phyloP scores from a whole-genome alignment of 2,113 vertebrate genomes.

The Gnathonemus longibarbis region DNA sequence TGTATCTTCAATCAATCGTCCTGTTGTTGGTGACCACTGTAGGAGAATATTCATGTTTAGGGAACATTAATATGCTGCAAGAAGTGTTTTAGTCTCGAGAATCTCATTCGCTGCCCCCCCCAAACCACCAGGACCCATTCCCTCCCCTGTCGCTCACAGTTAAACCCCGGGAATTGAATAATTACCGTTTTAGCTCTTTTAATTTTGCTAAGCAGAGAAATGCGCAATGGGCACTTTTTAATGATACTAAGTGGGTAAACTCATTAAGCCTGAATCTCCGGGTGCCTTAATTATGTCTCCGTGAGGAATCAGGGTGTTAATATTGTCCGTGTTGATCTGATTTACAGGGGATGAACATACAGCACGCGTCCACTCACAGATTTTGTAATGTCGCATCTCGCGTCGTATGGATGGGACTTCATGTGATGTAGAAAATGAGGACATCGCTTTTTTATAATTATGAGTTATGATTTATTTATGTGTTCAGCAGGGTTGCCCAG shows the following conservation, averaged over 20 bases:
- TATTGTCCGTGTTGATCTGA: constrained; percentile 7
- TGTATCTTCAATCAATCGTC: not conserved
- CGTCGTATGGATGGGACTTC: not conserved
- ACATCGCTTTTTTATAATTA: not conserved
- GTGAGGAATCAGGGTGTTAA: constrained; percentile 9
- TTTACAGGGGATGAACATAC: not conserved
- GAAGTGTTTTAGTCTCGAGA: not conserved
- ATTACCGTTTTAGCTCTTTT: constrained; percentile 17
- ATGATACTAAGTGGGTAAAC: constrained; percentile 28
- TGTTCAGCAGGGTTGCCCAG: not conserved
- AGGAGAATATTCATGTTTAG: not conserved
- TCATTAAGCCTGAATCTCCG: not conserved
- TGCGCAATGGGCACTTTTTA: constrained; percentile 37
- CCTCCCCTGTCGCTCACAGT: not conserved
- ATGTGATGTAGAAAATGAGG: not conserved
- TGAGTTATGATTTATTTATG: not conserved
- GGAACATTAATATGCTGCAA: not conserved
- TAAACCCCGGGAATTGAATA: not conserved
- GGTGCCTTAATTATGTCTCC: constrained; percentile 10
- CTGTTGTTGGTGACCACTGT: not conserved
- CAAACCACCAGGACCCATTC: not conserved
- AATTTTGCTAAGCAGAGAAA: constrained; percentile 22
- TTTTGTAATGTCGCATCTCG: not conserved
- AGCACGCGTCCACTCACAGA: not conserved
- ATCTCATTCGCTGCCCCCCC: not conserved